phyloP scores from a whole-genome alignment of 1,140 invertebrate genomes.

The Conopomorpha cramerella region DNA sequence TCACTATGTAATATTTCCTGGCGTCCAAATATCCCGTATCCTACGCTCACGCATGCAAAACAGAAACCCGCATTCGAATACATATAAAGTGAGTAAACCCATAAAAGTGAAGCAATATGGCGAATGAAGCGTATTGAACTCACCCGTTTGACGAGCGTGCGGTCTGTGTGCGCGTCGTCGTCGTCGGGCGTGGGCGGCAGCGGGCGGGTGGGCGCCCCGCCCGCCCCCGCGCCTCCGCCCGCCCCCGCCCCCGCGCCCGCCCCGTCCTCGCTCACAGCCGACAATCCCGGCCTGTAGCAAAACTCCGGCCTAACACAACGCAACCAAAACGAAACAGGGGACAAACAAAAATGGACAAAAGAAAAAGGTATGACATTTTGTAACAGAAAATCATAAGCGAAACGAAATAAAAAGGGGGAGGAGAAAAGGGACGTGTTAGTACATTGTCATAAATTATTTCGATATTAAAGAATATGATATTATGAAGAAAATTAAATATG shows the following conservation, averaged over 20 bases:
- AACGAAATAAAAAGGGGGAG: not conserved
- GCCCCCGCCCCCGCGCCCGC: no score
- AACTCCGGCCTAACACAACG: constrained; percentile 74
- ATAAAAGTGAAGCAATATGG: no score
- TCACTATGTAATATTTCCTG: no score
- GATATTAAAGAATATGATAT: no score
- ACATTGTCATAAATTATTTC: not conserved
- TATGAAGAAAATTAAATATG: no score
- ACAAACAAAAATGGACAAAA: constrained; percentile 10
- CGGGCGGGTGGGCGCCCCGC: constrained; percentile 85
- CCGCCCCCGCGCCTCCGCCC: no score
- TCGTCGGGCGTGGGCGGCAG: constrained; percentile 92
- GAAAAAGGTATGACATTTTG: constrained; percentile 13
- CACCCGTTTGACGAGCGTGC: constrained; percentile 89
- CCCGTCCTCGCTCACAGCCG: constrained; percentile 58
- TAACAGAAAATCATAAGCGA: not conserved
- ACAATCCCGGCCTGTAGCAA: constrained; percentile 81
- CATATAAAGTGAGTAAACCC: no score
- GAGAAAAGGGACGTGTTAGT: not conserved
- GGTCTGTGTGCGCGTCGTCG: constrained; percentile 80
- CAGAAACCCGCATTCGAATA: no score
- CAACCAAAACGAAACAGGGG: constrained; percentile 27
- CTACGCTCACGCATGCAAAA: no score
- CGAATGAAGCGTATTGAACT: no score
- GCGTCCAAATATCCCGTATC: no score